phyloP scores from a whole-genome alignment of 1,140 invertebrate species.

The Himalopsyche phryganea region DNA sequence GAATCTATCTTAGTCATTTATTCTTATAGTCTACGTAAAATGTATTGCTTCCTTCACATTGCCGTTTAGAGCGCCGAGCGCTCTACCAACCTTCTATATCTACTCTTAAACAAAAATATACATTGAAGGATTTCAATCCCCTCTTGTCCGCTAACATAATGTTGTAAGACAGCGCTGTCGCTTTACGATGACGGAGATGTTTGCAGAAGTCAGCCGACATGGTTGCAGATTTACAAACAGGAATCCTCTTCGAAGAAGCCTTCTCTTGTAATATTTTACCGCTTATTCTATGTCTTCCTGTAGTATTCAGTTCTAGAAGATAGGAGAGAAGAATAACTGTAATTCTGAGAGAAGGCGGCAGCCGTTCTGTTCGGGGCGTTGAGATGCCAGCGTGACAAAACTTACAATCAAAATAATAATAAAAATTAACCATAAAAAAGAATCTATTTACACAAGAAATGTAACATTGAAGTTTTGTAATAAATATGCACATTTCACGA shows the following conservation, averaged over 20 bases:
- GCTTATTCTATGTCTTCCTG: too few species aligned
- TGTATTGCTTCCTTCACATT: slow-evolving; percentile 35
- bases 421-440: slow-evolving; percentile 20
- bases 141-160: background rate
- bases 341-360: too few species aligned
- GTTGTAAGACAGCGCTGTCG: background rate
- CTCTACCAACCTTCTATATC: background rate
- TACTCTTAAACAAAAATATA: slow-evolving; percentile 15
- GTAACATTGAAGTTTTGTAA: slow-evolving; percentile 29
- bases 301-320: too few species aligned
- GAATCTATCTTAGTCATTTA: slow-evolving; percentile 23
- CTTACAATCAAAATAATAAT: slow-evolving; percentile 28
- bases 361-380: too few species aligned
- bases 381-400: background rate
- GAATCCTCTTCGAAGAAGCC: too few species aligned
- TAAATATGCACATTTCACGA: slow-evolving; percentile 29
- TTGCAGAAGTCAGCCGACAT: too few species aligned
- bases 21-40: slow-evolving; percentile 30
- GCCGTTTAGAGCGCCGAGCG: slow-evolving; percentile 17
- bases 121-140: background rate
- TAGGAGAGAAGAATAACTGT: too few species aligned
- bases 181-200: background rate
- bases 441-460: slow-evolving; percentile 32
- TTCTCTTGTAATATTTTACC: too few species aligned
- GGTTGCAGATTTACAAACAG: too few species aligned